A percentile compares a stretch with the other conserved stretches of the same genome.
Conservation (phyloP, 2,113 vertebrate genomes). For the Corythornis madagascariensis region DNA sequence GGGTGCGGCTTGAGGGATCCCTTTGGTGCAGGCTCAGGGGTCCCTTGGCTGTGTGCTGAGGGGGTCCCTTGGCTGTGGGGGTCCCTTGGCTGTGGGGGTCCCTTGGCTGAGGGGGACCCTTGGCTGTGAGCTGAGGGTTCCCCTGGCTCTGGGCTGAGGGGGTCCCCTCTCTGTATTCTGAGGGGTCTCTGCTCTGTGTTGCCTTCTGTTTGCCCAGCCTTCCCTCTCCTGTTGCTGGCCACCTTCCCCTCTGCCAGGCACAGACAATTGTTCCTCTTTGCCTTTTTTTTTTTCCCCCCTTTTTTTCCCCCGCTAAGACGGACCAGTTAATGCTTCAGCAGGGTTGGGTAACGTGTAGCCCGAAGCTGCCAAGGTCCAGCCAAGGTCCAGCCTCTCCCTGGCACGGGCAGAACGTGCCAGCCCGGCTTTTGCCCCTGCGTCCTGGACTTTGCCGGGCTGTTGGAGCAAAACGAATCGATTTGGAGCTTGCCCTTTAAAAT, state of each 20-base stretch:
- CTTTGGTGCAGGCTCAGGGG: not conserved
- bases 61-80: too few relatives aligned
- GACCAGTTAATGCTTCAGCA: accelerated
- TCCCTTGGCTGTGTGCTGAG: too few relatives aligned
- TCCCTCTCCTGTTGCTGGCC: not conserved
- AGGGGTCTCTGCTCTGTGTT: not conserved
- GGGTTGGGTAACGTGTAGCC: accelerated
- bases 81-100: not conserved
- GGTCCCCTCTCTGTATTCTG: not conserved
- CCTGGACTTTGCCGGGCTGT: not conserved
- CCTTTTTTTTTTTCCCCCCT: accelerated
- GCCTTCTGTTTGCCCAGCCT: not conserved
- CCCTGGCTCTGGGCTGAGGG: not conserved
- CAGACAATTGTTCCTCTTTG: accelerated
- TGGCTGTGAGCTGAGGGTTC: not conserved
- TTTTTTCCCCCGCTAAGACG: accelerated
- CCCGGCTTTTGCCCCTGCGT: not conserved
- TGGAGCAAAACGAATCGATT: not conserved
- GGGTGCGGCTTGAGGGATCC: too few relatives aligned
- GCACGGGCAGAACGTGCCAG: not conserved
- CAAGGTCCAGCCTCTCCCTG: not conserved
- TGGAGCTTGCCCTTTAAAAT: not conserved
- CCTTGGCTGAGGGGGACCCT: not conserved
- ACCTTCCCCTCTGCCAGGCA: not conserved
- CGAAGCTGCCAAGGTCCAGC: not conserved